Evolutionary conservation across 2,888 invertebrate species (phyloP).

Genomic region (Poecilus cupreus): DNA sequence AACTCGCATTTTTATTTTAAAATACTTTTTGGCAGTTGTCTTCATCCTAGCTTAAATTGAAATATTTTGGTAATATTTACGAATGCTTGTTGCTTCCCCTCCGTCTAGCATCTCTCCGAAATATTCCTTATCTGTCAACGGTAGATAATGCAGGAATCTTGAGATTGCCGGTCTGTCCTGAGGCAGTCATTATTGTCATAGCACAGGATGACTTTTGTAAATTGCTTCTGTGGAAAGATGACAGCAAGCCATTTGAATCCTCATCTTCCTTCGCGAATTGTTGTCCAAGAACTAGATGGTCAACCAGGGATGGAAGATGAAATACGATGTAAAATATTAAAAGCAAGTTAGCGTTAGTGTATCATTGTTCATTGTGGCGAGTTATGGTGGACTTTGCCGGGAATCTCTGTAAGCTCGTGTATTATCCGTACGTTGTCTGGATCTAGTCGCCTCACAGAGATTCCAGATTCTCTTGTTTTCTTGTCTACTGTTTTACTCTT

Average conservation of each 20-base stretch:
- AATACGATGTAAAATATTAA: slow-evolving; percentile 53
- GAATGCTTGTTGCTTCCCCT: slow-evolving; percentile 28
- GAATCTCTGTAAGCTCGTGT: not conserved
- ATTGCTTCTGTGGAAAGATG: slow-evolving; percentile 47
- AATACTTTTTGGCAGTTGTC: too few species aligned
- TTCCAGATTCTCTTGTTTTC: not conserved
- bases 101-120: not conserved
- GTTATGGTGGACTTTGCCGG: not conserved
- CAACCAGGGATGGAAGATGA: slow-evolving; percentile 39
- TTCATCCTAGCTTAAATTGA: too few species aligned
- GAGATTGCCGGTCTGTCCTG: not conserved
- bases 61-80: too few species aligned
- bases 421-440: not conserved
- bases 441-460: too few species aligned
- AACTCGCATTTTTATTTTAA: too few species aligned
- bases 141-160: not conserved
- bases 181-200: slow-evolving; percentile 40
- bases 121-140: not conserved
- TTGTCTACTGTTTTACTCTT: not conserved
- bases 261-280: not conserved
- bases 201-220: slow-evolving; percentile 48
- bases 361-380: slow-evolving; percentile 23
- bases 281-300: not conserved
- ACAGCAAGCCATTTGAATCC: not conserved
- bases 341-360: slow-evolving; percentile 41